Evolutionary conservation across 2,113 vertebrate species (phyloP).

Genomic region (Calonectris borealis): DNA sequence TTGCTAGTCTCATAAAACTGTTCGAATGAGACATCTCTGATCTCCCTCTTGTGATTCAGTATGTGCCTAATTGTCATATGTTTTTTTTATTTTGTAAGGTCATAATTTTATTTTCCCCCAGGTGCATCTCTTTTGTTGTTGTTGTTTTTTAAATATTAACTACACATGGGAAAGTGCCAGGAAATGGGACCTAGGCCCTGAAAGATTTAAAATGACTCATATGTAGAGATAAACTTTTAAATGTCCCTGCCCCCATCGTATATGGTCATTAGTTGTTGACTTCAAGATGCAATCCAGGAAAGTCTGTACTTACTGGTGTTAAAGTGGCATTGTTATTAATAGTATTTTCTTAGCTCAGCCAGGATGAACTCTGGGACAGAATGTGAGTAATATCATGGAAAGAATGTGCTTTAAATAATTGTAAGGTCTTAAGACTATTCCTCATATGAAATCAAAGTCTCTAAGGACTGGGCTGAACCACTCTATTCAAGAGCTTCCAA

Average conservation of each 20-base stretch:
- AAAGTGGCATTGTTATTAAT: neutral
- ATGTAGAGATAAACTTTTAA: neutral
- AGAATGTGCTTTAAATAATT: neutral
- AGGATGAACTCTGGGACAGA: neutral
- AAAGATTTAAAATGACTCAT: neutral
- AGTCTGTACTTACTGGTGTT: neutral
- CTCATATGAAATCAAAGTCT: neutral
- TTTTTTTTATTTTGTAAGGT: neutral
- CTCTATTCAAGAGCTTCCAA: neutral
- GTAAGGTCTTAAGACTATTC: neutral
- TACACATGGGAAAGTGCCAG: neutral
- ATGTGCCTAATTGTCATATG: constrained; percentile 12
- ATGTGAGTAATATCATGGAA: neutral
- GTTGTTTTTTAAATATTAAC: neutral
- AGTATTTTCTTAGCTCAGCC: neutral
- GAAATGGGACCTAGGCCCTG: neutral
- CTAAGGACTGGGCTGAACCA: neutral
- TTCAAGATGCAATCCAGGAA: neutral
- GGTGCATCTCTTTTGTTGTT: neutral
- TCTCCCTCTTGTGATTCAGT: constrained; percentile 18
- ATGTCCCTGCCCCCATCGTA: neutral
- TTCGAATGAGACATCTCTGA: constrained; percentile 3
- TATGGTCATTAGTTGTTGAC: neutral
- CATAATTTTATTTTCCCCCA: neutral
- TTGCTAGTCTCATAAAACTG: neutral